A percentile compares a stretch with the other conserved stretches of the same genome.
phyloP scores from a whole-genome alignment of 2,113 vertebrate species.

The Neomonachus schauinslandi region DNA sequence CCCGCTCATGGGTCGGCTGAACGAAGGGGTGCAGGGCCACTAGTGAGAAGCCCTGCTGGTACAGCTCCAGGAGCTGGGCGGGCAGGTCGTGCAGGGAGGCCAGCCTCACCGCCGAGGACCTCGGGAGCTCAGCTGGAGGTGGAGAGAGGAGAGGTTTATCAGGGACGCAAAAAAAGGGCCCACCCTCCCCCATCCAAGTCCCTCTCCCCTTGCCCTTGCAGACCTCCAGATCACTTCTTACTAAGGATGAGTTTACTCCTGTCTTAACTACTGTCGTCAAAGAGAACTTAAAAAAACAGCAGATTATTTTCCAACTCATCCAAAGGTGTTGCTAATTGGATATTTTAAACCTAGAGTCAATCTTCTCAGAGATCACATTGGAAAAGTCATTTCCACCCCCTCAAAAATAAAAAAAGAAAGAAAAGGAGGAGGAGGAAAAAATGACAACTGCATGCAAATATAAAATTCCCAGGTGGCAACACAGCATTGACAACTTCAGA shows the following conservation, averaged over 20 bases:
- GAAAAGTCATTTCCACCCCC: background rate
- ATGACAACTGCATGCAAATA: background rate
- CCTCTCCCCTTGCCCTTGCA: background rate
- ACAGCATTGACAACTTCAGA: background rate
- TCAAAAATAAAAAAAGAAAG: background rate
- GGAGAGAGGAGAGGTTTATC: constrained; percentile 69
- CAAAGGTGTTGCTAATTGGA: background rate
- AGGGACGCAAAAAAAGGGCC: background rate
- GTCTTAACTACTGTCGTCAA: background rate
- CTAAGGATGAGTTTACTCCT: background rate
- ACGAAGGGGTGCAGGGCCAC: constrained; percentile 96
- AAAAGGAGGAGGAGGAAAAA: background rate
- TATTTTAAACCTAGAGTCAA: background rate
- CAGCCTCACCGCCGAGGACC: constrained; percentile 93
- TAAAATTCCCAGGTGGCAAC: background rate
- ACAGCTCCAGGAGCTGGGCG: constrained; percentile 94
- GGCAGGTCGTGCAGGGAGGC: constrained; percentile 95
- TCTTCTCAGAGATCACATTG: background rate
- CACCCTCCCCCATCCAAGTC: accelerated
- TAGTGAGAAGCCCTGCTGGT: constrained; percentile 96
- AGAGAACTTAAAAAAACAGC: background rate
- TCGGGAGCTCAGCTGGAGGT: constrained; percentile 86
- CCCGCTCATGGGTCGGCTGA: constrained; percentile 91
- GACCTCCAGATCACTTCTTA: background rate
- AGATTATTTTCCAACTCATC: background rate